Conservation (phyloP, 2,113 vertebrate genomes). For the Hemiprocne comata region DNA sequence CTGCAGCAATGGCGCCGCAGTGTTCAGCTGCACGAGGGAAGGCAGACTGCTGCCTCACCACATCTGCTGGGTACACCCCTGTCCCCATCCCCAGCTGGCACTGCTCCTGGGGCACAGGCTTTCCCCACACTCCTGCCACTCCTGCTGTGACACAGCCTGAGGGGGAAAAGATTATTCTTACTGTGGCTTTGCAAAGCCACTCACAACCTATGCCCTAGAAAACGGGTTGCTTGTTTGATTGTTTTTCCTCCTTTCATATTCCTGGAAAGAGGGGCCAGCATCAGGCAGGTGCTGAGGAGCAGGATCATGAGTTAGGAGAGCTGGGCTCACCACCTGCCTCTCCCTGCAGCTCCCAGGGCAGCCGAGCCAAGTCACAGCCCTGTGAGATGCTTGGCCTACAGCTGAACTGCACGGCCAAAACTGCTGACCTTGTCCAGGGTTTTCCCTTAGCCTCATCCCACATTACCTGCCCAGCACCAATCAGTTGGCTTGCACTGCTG, state of each 20-base stretch:
- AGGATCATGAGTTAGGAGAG: background rate
- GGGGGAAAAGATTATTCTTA: background rate
- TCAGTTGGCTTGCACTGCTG: background rate
- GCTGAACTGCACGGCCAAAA: background rate
- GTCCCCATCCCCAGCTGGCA: background rate
- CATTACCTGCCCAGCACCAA: background rate
- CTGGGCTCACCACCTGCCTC: background rate
- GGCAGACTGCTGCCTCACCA: fast-evolving
- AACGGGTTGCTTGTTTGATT: background rate
- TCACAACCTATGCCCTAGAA: background rate
- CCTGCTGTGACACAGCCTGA: fast-evolving
- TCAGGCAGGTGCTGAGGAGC: background rate
- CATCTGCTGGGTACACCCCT: background rate
- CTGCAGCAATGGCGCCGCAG: background rate
- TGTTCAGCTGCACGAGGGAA: fast-evolving
- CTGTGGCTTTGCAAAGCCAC: background rate
- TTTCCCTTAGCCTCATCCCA: background rate
- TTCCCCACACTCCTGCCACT: background rate
- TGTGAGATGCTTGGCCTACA: background rate
- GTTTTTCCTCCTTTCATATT: background rate
- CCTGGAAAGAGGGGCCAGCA: slow-evolving; percentile 1
- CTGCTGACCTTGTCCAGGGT: background rate
- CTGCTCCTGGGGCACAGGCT: background rate
- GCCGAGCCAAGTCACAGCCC: background rate
- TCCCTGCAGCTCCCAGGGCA: background rate